phyloP scores from a whole-genome alignment of 2,797 vertebrate species.

The Arctocebus calabarensis region DNA sequence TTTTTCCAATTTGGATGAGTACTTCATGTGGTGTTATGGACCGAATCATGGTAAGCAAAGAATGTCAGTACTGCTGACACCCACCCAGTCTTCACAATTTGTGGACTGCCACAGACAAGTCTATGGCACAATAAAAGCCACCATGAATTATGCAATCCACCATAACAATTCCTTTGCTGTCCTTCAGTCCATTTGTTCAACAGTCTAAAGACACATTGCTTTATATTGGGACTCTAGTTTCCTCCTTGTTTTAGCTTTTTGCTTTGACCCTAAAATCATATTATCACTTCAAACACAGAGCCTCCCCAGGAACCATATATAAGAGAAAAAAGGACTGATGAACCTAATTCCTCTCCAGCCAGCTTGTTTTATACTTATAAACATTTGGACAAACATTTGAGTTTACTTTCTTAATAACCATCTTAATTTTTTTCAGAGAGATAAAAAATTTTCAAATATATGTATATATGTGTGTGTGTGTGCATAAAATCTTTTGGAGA shows the following conservation, averaged over 20 bases:
- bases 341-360: neutral
- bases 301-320: neutral
- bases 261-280: neutral
- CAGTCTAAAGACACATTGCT: neutral
- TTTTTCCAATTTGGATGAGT: neutral
- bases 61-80: neutral
- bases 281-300: neutral
- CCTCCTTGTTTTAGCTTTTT: neutral
- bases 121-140: neutral
- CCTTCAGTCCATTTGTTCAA: neutral
- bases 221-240: neutral
- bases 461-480: too few species aligned
- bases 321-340: neutral
- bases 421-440: neutral
- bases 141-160: neutral
- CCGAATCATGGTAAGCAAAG: conserved; percentile 27
- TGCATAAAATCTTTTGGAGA: too few species aligned
- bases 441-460: too few species aligned
- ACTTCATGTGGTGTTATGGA: neutral
- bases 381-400: neutral
- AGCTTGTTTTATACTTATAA: neutral
- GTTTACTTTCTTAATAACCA: neutral
- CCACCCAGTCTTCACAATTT: neutral
- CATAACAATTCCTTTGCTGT: neutral
- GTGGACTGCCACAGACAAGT: too few species aligned